A percentile compares a stretch with the other conserved stretches of the same genome.
phyloP scores from a whole-genome alignment of 2,113 vertebrate species.

The Amazona guildingii region DNA sequence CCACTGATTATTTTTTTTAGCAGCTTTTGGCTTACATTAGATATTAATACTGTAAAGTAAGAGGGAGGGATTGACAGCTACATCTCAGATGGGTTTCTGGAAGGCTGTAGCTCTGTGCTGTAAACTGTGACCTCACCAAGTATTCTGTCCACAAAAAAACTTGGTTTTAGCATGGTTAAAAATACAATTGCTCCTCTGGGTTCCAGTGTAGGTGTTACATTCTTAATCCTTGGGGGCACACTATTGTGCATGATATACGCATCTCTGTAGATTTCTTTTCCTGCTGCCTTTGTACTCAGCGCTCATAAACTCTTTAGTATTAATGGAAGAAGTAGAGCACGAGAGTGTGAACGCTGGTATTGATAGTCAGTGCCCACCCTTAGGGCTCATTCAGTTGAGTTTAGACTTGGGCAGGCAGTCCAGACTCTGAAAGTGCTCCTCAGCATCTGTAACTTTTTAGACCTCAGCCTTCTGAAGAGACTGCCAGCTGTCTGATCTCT shows the following conservation, averaged over 20 bases:
- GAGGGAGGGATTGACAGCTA: not conserved
- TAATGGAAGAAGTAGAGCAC: not conserved
- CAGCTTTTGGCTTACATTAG: not conserved
- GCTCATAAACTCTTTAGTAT: not conserved
- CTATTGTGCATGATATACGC: not conserved
- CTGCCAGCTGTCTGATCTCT: not conserved
- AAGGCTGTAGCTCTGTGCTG: constrained; percentile 31
- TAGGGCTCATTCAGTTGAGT: not conserved
- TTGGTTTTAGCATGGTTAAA: not conserved
- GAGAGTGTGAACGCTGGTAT: not conserved
- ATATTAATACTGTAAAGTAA: not conserved
- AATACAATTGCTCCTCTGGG: constrained; percentile 2
- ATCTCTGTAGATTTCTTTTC: not conserved
- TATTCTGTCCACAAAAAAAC: not conserved
- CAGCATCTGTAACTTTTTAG: not conserved
- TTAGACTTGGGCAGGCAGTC: not conserved
- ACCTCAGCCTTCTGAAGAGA: not conserved
- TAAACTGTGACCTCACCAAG: constrained; percentile 20
- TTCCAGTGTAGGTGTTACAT: not conserved
- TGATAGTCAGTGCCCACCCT: not conserved
- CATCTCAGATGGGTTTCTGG: constrained; percentile 40
- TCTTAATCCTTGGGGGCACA: not conserved
- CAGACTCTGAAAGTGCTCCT: not conserved
- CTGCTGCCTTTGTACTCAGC: not conserved
- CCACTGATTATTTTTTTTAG: not conserved